phyloP scores from a whole-genome alignment of 2,888 invertebrate species.

The Callyntrura guangdongensis region DNA sequence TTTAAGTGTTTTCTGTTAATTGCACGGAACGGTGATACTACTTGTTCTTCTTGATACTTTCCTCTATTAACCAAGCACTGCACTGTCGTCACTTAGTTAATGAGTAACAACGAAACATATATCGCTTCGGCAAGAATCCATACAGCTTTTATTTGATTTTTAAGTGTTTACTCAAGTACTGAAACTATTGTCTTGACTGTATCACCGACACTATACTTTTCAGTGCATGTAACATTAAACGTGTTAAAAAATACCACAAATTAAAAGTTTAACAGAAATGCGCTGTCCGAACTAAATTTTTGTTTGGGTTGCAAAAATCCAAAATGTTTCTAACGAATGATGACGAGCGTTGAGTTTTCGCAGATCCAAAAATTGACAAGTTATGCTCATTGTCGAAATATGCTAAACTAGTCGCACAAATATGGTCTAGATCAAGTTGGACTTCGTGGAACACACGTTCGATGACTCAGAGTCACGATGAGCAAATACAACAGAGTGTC shows the following conservation, averaged over 20 bases:
- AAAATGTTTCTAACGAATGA: background rate
- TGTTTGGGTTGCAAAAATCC: background rate
- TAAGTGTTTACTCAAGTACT: background rate
- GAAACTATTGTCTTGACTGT: no score
- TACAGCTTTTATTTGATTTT: no score
- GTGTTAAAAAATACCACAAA: no score
- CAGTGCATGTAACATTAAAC: background rate
- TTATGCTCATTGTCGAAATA: background rate
- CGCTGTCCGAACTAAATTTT: background rate
- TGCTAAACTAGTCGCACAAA: constrained; percentile 10
- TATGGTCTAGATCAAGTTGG: background rate
- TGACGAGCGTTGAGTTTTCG: constrained; percentile 7
- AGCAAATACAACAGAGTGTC: background rate
- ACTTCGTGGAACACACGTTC: background rate
- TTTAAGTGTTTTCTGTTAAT: constrained; percentile 9
- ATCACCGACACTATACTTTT: background rate
- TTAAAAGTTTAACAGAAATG: background rate
- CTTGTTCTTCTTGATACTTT: constrained; percentile 16
- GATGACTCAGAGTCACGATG: background rate
- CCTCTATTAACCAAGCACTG: constrained; percentile 38
- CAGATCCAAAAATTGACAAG: constrained; percentile 15
- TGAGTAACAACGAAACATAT: background rate
- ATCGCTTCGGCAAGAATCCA: no score
- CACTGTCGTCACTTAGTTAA: constrained; percentile 37
- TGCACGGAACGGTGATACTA: constrained; percentile 43